Conservation (phyloP, 2,113 vertebrate genomes). For the Oriolus oriolus region DNA sequence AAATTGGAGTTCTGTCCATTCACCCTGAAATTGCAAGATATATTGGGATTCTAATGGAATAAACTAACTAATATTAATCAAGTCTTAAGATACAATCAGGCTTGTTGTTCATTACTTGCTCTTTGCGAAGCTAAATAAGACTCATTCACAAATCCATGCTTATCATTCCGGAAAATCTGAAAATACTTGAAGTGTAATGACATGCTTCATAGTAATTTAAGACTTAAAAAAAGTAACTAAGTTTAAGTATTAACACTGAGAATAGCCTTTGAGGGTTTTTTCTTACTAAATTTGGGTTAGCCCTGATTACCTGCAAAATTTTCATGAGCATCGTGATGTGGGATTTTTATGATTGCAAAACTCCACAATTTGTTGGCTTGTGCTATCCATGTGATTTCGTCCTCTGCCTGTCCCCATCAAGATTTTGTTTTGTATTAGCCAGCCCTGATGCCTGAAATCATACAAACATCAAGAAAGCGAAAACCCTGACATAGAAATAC, state of each 20-base stretch:
- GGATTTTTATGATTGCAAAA: neutral
- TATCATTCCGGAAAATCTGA: conserved; percentile 14
- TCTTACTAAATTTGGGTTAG: neutral
- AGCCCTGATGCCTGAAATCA: neutral
- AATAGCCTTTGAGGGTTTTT: neutral
- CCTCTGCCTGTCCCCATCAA: too few species aligned
- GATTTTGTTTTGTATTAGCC: neutral
- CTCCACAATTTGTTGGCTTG: neutral
- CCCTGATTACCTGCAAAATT: neutral
- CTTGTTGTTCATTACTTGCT: neutral
- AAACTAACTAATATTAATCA: neutral
- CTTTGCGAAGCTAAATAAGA: conserved; percentile 1
- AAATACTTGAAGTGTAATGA: conserved; percentile 13
- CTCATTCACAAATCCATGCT: neutral
- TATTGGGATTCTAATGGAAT: neutral
- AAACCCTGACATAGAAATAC: neutral
- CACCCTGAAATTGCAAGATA: neutral
- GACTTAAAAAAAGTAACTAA: neutral
- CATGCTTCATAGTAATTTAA: conserved; percentile 27
- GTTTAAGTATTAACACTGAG: neutral
- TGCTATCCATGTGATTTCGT: neutral
- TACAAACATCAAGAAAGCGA: neutral
- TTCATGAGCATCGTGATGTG: accelerated
- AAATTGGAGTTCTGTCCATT: accelerated
- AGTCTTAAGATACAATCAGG: neutral